Evolutionary conservation across 35 echinoderm and acorn worm species (phyloP), one percentile per base, ranked within the genome.

Genomic region (Apostichopus parvimensis): DNA sequence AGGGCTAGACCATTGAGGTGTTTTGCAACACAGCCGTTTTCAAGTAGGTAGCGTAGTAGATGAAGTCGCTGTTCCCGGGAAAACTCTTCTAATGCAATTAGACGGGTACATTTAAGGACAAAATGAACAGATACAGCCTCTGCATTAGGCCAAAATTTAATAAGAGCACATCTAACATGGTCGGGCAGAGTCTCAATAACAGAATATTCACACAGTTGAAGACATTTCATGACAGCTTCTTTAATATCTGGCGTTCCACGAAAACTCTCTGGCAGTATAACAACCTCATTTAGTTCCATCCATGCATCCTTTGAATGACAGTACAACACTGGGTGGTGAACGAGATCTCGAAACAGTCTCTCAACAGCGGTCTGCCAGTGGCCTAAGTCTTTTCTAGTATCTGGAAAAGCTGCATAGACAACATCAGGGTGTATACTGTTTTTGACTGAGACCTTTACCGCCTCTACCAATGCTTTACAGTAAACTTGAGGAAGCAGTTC

Each of bases 331-430:
- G 14, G 9, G 21, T 94, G 24, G 24, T 95, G 80, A 13, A 65
- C 71, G 20, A 98, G 11, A 11, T 77, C 57, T n/a, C 79, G 25
- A 28, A 83, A 92, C 6, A 95, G 88, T 73, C 18, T 90, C 28
- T 90, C 77, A 23, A 95, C 79, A 20, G 89, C 78, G 12, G 5
- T 62, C 57, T 90, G 93, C 96, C 96, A 98, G 54, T 94, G 68
- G 5, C n/a, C 59, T 24, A 82, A 71, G 2, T 95, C 73, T 20
- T 26, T 79, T 3, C 15, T 5, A 5, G 68, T 11, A 57, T 80
- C 80, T 75, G 96, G 96, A 85, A 95, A 93, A 14, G 92, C 87
- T 18, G 62, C 76, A 62, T 98, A 98, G 5, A 95, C 87, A 84
- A 68, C 72, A 54, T 90, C 79, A 0, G 94, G 70, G 7, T 84